Evolutionary conservation across 2,888 invertebrate species (phyloP), one percentile per base, ranked within the genome.

Genomic region (Alitta virens): DNA sequence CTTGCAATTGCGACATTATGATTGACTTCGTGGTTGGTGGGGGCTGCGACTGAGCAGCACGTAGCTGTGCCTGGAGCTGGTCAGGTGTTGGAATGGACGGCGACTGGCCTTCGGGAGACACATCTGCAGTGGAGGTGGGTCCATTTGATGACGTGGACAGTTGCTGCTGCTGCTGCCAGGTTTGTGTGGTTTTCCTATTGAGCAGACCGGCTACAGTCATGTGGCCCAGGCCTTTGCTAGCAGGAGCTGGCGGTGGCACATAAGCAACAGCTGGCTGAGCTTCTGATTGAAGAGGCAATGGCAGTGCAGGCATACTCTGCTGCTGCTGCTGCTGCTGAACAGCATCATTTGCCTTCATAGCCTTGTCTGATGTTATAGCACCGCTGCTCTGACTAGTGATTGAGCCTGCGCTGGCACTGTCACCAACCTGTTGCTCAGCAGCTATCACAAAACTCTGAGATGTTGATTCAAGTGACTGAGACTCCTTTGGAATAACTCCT

Each of bases 11-110:
- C 5, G 46, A 46, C 46, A 46, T 46, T 7, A 46, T n/a, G n/a
- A 21, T 3, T 5, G 46, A 3, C 7, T 46, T 46, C 9, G 46
- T 21, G n/a, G 46, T n/a, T n/a, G 46, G 21, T n/a, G n/a, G 46
- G 21, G 18, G 18, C 46, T 46, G 46, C 5, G n/a, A 3, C 46
- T 46, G 46, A 9, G 46, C 46, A 12, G 46, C 46, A 7, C 18
- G n/a, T 46, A 46, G n/a, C 46, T 46, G 46, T 5, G n/a, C 46
- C 46, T 46, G 46, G 46, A 46, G 46, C n/a, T 46, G 46, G 18
- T n/a, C 46, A 21, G 46, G 46, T 18, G 46, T 18, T n/a, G 46
- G 46, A n/a, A 46, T 46, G 33, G 33, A 33, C 33, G 33, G 33
- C 5, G 33, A 46, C 46, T 46, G 46, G n/a, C 21, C 18, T 18